Conservation (phyloP, 1,140 invertebrate genomes). For the Arion vulgaris region DNA sequence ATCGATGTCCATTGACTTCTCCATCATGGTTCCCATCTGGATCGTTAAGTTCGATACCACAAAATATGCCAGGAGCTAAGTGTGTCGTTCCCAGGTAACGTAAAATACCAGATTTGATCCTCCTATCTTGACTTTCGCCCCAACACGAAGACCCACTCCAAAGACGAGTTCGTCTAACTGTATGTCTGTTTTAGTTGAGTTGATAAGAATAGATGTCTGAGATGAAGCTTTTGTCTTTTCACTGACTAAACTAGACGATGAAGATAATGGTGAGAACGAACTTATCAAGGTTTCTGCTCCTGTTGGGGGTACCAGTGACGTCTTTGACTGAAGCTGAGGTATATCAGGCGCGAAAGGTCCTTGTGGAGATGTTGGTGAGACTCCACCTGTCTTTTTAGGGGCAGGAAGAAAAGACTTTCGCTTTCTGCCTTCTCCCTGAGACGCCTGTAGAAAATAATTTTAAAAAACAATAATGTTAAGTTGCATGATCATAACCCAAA, state of each 20-base stretch:
- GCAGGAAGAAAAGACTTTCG: conserved; percentile 58
- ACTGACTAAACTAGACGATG: background rate
- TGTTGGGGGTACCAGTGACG: background rate
- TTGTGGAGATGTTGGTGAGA: conserved; percentile 17
- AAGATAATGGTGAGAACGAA: background rate
- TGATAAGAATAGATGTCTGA: background rate
- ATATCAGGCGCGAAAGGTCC: conserved; percentile 5
- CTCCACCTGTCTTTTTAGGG: conserved; percentile 27
- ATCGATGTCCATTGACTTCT: conserved; percentile 66
- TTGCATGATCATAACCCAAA: no score
- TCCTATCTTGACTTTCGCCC: conserved; percentile 58
- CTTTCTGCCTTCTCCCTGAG: conserved; percentile 47
- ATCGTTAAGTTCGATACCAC: conserved; percentile 69
- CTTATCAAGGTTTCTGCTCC: background rate
- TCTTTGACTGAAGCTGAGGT: conserved; percentile 1
- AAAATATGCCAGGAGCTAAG: conserved; percentile 69
- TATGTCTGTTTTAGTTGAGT: background rate
- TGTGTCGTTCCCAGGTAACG: conserved; percentile 63
- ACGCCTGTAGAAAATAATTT: conserved; percentile 47
- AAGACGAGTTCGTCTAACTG: conserved; percentile 15
- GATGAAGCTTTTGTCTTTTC: background rate
- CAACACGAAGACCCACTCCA: conserved; percentile 37
- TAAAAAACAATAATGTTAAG: no score
- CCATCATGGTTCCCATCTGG: conserved; percentile 70
- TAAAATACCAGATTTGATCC: conserved; percentile 61